phyloP scores from a whole-genome alignment of 2,113 vertebrate genomes.

The Halcyon senegalensis region DNA sequence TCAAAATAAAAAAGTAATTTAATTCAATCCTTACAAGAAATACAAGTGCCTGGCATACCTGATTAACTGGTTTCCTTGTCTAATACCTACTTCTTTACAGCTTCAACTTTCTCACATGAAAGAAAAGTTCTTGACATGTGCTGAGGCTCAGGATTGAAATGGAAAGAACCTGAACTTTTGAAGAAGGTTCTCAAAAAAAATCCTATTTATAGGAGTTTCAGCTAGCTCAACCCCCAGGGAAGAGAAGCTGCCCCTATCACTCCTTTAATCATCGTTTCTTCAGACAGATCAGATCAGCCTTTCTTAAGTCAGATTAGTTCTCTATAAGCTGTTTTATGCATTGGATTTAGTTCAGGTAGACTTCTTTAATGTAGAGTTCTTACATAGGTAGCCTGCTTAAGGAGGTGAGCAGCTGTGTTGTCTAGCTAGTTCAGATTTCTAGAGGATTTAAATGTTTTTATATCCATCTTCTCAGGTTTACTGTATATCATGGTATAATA shows the following conservation, averaged over 20 bases:
- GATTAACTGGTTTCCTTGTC: slow-evolving; percentile 9
- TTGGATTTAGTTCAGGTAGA: background rate
- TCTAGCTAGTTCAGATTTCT: background rate
- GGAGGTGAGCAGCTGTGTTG: background rate
- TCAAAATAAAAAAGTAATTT: slow-evolving; percentile 16
- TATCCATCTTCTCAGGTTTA: background rate
- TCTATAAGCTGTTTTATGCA: background rate
- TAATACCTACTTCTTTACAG: background rate
- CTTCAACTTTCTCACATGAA: background rate
- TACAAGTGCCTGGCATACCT: background rate
- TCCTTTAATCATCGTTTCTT: background rate
- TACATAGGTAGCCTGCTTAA: background rate
- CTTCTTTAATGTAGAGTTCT: background rate
- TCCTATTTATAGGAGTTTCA: background rate
- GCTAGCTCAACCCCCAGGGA: background rate
- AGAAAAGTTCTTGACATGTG: background rate
- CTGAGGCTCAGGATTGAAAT: background rate
- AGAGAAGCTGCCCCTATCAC: background rate
- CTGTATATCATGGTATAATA: background rate
- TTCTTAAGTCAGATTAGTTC: background rate
- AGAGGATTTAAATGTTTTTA: background rate
- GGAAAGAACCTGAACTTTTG: background rate
- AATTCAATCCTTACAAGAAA: background rate
- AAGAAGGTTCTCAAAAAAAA: background rate
- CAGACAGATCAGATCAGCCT: background rate